A percentile compares a stretch with the other conserved stretches of the same genome.
These are phyloP conservation scores for Drosophila elegans DNA, from an alignment of 1,140 invertebrate species.

Conservation along the genomic window DNA sequence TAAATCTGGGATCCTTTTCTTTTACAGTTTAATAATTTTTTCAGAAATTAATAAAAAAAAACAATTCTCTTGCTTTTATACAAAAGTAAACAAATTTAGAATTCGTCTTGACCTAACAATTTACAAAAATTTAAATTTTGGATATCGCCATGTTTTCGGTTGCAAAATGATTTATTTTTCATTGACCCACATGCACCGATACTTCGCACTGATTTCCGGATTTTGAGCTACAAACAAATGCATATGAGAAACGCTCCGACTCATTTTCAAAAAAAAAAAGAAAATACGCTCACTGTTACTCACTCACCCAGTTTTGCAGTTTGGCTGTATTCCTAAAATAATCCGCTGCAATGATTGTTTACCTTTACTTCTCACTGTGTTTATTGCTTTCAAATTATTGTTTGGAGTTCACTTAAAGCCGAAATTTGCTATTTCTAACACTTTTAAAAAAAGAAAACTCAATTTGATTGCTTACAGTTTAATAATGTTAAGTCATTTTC, in stretches of 20 bases:
- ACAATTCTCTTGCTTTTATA: too few relatives aligned
- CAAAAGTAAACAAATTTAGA: too few relatives aligned
- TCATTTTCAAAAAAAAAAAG: too few relatives aligned
- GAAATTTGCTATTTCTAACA: slow-evolving; percentile 44
- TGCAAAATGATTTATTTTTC: too few relatives aligned
- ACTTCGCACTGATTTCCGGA: not conserved
- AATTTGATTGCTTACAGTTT: slow-evolving; percentile 10
- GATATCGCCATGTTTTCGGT: too few relatives aligned
- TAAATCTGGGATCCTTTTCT: too few relatives aligned
- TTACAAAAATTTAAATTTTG: too few relatives aligned
- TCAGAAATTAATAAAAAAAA: too few relatives aligned
- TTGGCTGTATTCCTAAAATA: slow-evolving; percentile 39
- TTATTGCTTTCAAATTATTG: slow-evolving; percentile 19
- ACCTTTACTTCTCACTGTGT: slow-evolving; percentile 13
- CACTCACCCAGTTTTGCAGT: slow-evolving; percentile 54
- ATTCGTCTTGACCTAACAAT: too few relatives aligned
- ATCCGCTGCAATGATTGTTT: not conserved
- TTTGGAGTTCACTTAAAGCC: slow-evolving; percentile 7
- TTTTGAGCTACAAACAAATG: not conserved
- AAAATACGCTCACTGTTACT: not conserved
- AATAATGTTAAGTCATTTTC: slow-evolving; percentile 18
- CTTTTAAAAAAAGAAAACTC: slow-evolving; percentile 5
- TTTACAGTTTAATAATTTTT: too few relatives aligned
- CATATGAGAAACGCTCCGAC: not conserved
- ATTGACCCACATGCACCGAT: too few relatives aligned